Percentiles rank a stretch among this genome's conserved stretches.
phyloP scores from a whole-genome alignment of 2,888 invertebrate genomes.

The Eupithecia insigniata region DNA sequence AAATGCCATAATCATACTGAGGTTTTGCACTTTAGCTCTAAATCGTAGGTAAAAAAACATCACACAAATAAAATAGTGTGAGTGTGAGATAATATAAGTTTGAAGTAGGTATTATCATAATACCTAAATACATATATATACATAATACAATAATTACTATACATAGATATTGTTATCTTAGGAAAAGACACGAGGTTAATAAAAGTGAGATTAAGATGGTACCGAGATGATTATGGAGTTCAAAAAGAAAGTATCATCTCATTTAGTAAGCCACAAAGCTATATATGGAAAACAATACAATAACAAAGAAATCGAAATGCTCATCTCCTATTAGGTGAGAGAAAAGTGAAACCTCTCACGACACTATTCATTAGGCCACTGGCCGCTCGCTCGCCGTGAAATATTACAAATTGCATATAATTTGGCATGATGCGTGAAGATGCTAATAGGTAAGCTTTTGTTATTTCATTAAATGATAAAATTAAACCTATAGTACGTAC shows the following conservation, averaged over 20 bases:
- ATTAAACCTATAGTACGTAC: neutral
- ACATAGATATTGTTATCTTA: too few relatives aligned
- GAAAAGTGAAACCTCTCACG: constrained; percentile 70
- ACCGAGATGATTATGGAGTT: neutral
- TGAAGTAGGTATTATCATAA: too few relatives aligned
- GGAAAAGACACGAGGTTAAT: neutral
- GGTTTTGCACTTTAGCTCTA: too few relatives aligned
- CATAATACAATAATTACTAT: too few relatives aligned
- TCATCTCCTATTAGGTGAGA: constrained; percentile 56
- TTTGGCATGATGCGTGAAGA: neutral
- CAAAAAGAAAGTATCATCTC: constrained; percentile 21
- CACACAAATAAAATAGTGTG: too few relatives aligned
- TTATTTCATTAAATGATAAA: neutral
- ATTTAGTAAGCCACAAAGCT: constrained; percentile 19
- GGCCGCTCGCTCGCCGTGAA: constrained; percentile 29
- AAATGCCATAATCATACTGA: too few relatives aligned
- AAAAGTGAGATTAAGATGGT: neutral
- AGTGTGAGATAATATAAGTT: too few relatives aligned
- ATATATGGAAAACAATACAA: constrained; percentile 38
- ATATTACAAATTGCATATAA: neutral
- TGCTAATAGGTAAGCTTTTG: neutral
- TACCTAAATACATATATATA: too few relatives aligned
- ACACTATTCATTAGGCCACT: constrained; percentile 47
- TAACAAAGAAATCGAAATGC: constrained; percentile 57
- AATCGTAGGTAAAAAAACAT: too few relatives aligned